Evolutionary conservation across 2,797 vertebrate species (phyloP), one percentile per base, ranked within the genome.

Genomic region (Euthynnus affinis): DNA sequence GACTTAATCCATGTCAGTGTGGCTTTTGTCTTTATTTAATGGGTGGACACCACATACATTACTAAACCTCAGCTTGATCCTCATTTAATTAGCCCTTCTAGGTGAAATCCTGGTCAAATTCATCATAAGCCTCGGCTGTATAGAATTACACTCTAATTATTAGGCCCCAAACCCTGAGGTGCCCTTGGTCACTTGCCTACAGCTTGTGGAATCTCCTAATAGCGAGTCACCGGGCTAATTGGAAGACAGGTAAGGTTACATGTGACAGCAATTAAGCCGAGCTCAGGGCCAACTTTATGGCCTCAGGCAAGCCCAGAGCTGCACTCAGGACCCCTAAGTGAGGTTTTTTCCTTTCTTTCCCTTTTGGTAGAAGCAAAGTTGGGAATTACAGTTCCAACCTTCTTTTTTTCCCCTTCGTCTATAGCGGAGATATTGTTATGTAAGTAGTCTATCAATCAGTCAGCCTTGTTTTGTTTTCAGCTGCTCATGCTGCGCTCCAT

Each of bases 171-270:
- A 84, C 72, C 88, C 88, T 14, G 92, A 92, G 94, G 87, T 88
- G 87, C 88, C 78, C 86, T 85, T 76, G 89, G 88, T 88, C 90
- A 87, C 84, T 81, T 82, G 85, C 80, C 88, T 74, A 44, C 89
- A 90, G 92, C 89, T 89, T 81, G 44, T 79, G 91, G 91, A 93
- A 91, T 93, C 91, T 93, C 89, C 92, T 94, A 95, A 94, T 93
- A 93, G 92, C 85, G 77, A 95, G 92, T 93, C 92, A 91, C 80
- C 49, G 91, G 93, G 89, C 94, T 96, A 95, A 96, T 95, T 95
- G 93, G 90, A 76, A 91, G 86, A 93, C 94, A 95, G 94, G 94
- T 96, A 95, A 91, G 94, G 95, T 95, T 95, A 96, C 95, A 96
- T 95, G 91, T 96, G 94, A 93, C 92, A 94, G 92, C 94, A 96